Evolutionary conservation across 2,888 invertebrate genomes (phyloP).

Genomic region (Exocentrus adspersus): DNA sequence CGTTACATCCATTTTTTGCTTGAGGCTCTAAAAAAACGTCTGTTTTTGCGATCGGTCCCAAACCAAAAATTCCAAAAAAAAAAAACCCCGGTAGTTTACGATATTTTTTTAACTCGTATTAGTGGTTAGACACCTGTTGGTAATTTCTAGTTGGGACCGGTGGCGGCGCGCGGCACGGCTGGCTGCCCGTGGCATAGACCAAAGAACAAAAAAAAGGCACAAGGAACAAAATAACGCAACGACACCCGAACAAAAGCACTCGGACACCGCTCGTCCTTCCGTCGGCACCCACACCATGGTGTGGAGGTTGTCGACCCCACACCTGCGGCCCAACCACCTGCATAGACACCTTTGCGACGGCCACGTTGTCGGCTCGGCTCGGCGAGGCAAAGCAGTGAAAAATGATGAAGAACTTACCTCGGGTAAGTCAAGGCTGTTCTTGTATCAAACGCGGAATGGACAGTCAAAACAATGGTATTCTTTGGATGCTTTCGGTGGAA

Average conservation of each 20-base stretch:
- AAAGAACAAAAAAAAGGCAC: conserved; percentile 1
- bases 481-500: too few relatives aligned
- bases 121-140: neutral
- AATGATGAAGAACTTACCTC: too few relatives aligned
- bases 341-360: conserved; percentile 41
- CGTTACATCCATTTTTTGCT: too few relatives aligned
- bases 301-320: conserved; percentile 45
- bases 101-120: neutral
- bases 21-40: too few relatives aligned
- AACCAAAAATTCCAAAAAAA: too few relatives aligned
- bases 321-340: conserved; percentile 48
- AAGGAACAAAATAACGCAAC: neutral
- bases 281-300: conserved; percentile 41
- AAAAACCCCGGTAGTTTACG: too few relatives aligned
- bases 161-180: neutral
- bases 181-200: too few relatives aligned
- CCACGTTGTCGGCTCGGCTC: neutral
- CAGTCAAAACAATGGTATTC: too few relatives aligned
- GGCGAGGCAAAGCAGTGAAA: too few relatives aligned
- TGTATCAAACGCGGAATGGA: too few relatives aligned
- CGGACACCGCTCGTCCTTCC: conserved; percentile 25
- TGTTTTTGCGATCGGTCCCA: too few relatives aligned
- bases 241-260: conserved; percentile 23
- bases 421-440: too few relatives aligned
- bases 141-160: neutral